Evolutionary conservation across 2,797 vertebrate species (phyloP).

Genomic region (Dromococcyx pavoninus): DNA sequence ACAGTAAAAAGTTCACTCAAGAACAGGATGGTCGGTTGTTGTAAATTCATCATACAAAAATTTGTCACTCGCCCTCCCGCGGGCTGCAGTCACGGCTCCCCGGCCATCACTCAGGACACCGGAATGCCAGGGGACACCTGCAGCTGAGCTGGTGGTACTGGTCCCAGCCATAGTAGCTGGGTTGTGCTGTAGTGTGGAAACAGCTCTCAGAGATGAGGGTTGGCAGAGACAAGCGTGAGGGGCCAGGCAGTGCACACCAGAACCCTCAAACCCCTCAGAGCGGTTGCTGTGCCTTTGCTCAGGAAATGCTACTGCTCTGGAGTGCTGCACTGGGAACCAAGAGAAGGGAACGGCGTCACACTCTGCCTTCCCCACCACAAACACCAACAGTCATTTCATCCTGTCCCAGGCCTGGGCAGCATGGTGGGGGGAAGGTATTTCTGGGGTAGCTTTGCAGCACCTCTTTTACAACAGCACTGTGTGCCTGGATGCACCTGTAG

Average conservation of each 20-base stretch:
- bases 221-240: rapidly evolving
- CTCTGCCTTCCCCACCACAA: rapidly evolving
- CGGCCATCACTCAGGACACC: rapidly evolving
- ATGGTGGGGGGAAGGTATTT: neutral
- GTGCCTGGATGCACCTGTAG: neutral
- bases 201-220: rapidly evolving
- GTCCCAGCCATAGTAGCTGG: neutral
- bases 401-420: neutral
- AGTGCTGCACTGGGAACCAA: neutral
- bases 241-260: neutral
- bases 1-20: constrained; percentile 36
- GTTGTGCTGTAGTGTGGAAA: rapidly evolving
- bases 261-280: rapidly evolving
- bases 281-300: neutral
- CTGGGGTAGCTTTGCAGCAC: neutral
- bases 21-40: constrained; percentile 25
- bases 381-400: rapidly evolving
- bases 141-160: rapidly evolving
- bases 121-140: neutral
- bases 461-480: neutral
- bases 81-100: neutral
- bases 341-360: neutral
- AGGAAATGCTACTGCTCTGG: neutral
- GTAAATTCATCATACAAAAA: constrained; percentile 11
- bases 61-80: neutral